A percentile compares a stretch with the other conserved stretches of the same genome.
These are phyloP conservation scores for Teleopsis dalmanni DNA, from an alignment of 1,140 invertebrate species.

Conservation along the genomic window DNA sequence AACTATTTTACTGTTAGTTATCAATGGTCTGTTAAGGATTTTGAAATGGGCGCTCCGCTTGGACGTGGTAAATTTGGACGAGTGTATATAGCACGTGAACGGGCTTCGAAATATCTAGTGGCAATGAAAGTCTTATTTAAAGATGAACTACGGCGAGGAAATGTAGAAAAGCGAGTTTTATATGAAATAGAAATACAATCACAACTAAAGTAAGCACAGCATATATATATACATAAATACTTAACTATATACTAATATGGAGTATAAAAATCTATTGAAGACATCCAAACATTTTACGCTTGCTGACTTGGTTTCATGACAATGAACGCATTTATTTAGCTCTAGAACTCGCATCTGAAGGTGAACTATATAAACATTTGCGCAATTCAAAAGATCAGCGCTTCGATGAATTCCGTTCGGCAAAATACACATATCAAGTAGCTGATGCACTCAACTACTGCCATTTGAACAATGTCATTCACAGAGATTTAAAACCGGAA, in stretches of 20 bases:
- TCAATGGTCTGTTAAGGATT: slow-evolving; percentile 67
- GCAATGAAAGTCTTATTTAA: slow-evolving; percentile 90
- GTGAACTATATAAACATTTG: slow-evolving; percentile 79
- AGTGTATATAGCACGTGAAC: slow-evolving; percentile 84
- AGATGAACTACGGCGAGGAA: slow-evolving; percentile 66
- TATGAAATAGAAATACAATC: slow-evolving; percentile 96
- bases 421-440: slow-evolving; percentile 81
- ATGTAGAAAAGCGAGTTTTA: slow-evolving; percentile 74
- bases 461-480: slow-evolving; percentile 83
- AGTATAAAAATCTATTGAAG: neutral
- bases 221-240: too few species aligned
- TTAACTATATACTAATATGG: neutral
- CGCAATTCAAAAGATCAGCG: slow-evolving; percentile 58
- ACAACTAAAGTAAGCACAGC: slow-evolving; percentile 60
- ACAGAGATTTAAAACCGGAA: slow-evolving; percentile 88
- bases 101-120: slow-evolving; percentile 72
- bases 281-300: slow-evolving; percentile 83
- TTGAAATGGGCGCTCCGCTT: slow-evolving; percentile 75
- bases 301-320: slow-evolving; percentile 91
- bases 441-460: slow-evolving; percentile 87
- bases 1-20: slow-evolving; percentile 41
- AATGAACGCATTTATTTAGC: slow-evolving; percentile 82
- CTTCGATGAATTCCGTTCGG: slow-evolving; percentile 63
- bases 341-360: slow-evolving; percentile 83
- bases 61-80: slow-evolving; percentile 88